Conservation (phyloP, 2,888 invertebrate genomes). For the Stomorhina lunata region DNA sequence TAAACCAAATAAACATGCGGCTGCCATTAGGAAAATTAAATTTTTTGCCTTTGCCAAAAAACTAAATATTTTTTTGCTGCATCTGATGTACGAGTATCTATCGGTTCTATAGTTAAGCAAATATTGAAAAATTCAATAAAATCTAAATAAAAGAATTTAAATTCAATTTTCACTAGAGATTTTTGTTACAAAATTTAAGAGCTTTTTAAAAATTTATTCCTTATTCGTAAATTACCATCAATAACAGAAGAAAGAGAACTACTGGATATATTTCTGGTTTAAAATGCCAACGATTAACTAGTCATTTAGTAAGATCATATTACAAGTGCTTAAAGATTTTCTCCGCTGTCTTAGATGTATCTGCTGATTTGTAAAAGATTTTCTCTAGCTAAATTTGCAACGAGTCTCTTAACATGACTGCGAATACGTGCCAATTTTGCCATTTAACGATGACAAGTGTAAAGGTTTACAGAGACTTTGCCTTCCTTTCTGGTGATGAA, state of each 20-base stretch:
- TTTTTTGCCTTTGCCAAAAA: conserved; percentile 51
- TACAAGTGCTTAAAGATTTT: conserved; percentile 7
- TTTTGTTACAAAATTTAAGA: background rate
- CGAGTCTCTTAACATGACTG: conserved; percentile 10
- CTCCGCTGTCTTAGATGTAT: background rate
- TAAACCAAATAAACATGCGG: conserved; percentile 52
- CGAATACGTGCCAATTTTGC: conserved; percentile 43
- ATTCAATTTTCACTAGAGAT: background rate
- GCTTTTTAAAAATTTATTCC: background rate
- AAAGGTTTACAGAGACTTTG: background rate
- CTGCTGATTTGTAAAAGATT: background rate
- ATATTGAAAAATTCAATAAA: conserved; percentile 28
- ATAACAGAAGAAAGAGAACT: background rate
- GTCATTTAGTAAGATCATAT: conserved; percentile 28
- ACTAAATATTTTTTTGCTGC: conserved; percentile 5
- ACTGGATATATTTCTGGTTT: background rate
- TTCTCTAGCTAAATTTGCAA: background rate
- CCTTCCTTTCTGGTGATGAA: background rate
- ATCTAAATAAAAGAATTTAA: conserved; percentile 6
- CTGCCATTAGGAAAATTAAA: conserved; percentile 64
- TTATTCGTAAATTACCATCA: background rate
- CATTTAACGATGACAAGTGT: conserved; percentile 42
- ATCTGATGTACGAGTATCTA: too few relatives aligned
- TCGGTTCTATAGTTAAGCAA: conserved; percentile 25
- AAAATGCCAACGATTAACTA: conserved; percentile 14